Evolutionary conservation across 2,113 vertebrate genomes (phyloP).

Genomic region (Cyprichromis sp.): DNA sequence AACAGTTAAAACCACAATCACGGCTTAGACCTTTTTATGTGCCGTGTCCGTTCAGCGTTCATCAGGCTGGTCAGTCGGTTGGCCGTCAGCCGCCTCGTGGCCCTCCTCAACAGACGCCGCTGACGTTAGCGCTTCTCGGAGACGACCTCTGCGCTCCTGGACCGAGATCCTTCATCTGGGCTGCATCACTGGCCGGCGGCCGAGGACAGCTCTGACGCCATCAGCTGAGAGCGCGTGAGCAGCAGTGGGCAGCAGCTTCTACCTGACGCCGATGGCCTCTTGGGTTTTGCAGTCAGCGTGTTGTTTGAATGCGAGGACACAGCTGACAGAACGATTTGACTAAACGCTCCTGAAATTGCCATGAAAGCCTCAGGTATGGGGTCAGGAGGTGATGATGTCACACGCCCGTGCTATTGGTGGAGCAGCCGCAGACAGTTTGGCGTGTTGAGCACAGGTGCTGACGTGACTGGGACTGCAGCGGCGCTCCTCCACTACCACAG

Average conservation of each 20-base stretch:
- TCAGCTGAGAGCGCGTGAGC: not conserved
- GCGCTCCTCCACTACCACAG: not conserved
- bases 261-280: not conserved
- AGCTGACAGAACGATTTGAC: too few species aligned
- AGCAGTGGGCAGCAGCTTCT: not conserved
- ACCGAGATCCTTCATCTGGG: not conserved
- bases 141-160: not conserved
- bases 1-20: not conserved
- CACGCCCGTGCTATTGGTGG: too few species aligned
- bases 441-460: too few species aligned
- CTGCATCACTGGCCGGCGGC: not conserved
- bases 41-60: not conserved
- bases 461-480: not conserved
- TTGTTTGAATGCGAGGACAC: not conserved
- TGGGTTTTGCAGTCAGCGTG: not conserved
- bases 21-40: not conserved
- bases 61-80: not conserved
- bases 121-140: not conserved
- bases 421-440: too few species aligned
- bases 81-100: not conserved
- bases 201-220: rapidly evolving
- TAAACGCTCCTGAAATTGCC: too few species aligned
- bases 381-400: too few species aligned
- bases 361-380: too few species aligned
- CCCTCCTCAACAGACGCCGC: not conserved